Base-by-base conservation (phyloP, 2,888 invertebrate genomes). In the Andricus curvator region DNA sequence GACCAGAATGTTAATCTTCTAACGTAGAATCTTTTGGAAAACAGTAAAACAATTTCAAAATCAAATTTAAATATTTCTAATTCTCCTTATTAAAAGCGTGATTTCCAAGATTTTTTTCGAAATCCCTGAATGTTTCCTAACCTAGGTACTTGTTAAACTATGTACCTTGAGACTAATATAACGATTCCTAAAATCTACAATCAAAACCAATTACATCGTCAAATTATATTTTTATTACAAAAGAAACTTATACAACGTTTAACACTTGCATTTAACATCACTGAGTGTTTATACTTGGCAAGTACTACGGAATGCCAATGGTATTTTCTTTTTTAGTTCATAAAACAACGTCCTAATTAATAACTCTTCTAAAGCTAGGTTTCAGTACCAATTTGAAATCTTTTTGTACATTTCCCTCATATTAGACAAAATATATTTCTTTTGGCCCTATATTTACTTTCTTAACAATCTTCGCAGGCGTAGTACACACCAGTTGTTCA, bases 151-250 rank as follows among this genome's bases (percentile, higher is more conserved):
- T n/a, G n/a, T n/a, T n/a, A n/a, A n/a, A n/a, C n/a, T n/a, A n/a
- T n/a, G n/a, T n/a, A 37, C 37, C 37, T 8, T 37, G 37, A 6
- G 6, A 8, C 8, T 37, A 37, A 1, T 3, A 29, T 29, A 8
- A 8, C 9, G 8, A 37, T 37, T 37, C 8, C 1, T 37, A 9
- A 37, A 37, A 37, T 8, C 37, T 37, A 37, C 8, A 37, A 37
- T 0, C 37, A 37, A 37, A 37, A 22, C 13, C 4, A 25, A 11
- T 0, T 22, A 25, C 2, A 5, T 25, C 25, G 1, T 62, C 17
- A 29, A 29, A 17, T 77, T 77, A 44, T 29, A 13, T 62, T 37
- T 56, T 66, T n/a, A 8, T 77, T 68, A 64, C 60, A 80, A 70
- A 66, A 78, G 64, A 70, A 77, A 48, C 33, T 68, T n/a, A 20